A percentile compares a stretch with the other conserved stretches of the same genome.
phyloP scores from a whole-genome alignment of 2,888 invertebrate species.

The Diachrysia chrysitis region DNA sequence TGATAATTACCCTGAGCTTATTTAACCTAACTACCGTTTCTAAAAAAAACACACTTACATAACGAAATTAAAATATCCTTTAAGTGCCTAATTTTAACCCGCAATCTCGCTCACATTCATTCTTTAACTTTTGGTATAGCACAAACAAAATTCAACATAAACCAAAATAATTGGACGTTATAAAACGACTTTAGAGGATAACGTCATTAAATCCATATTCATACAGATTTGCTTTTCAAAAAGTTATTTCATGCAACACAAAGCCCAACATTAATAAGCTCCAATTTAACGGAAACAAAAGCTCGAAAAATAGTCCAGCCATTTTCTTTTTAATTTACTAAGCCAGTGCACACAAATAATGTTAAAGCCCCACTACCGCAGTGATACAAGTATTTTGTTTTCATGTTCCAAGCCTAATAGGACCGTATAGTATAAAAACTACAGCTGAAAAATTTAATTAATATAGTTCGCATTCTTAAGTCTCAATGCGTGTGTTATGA shows the following conservation, averaged over 20 bases:
- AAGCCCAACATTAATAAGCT: conserved; percentile 10
- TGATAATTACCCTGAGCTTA: too few species aligned
- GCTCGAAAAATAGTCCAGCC: background rate
- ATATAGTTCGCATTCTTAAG: background rate
- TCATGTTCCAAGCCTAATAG: conserved; percentile 29
- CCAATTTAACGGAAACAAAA: conserved; percentile 15
- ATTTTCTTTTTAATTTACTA: conserved; percentile 47
- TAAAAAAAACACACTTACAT: too few species aligned
- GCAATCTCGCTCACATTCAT: background rate
- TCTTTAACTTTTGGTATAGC: background rate
- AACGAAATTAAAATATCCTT: background rate
- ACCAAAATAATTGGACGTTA: conserved; percentile 2
- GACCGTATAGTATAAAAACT: conserved; percentile 24
- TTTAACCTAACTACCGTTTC: too few species aligned
- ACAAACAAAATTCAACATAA: background rate
- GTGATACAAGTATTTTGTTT: conserved; percentile 46
- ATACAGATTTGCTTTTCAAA: conserved; percentile 5
- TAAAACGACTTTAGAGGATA: background rate
- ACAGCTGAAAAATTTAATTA: conserved; percentile 11
- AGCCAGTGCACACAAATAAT: conserved; percentile 44
- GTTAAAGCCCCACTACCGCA: conserved; percentile 23
- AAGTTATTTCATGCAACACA: conserved; percentile 1
- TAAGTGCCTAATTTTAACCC: background rate
- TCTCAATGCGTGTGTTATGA: too few species aligned
- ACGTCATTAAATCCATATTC: conserved; percentile 4